phyloP scores from a whole-genome alignment of 2,888 invertebrate species.

The Argyra leucocephala region DNA sequence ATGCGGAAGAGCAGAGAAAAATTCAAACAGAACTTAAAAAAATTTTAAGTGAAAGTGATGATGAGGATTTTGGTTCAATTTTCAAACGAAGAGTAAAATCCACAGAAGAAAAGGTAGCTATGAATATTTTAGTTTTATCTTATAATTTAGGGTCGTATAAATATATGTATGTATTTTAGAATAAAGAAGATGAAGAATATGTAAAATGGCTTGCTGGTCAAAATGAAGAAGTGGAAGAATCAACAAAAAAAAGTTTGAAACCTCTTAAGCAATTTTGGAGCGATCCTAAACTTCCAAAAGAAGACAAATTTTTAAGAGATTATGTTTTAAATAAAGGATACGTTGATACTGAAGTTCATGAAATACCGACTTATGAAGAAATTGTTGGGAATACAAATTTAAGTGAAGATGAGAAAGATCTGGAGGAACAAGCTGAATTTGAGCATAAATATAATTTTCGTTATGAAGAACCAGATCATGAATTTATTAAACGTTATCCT shows the following conservation, averaged over 20 bases:
- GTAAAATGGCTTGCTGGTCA: conserved; percentile 74
- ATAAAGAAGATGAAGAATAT: conserved; percentile 52
- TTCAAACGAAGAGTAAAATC: conserved; percentile 50
- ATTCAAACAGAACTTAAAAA: conserved; percentile 56
- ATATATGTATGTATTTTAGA: conserved; percentile 25
- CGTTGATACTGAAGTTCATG: conserved; percentile 44
- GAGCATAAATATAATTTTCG: conserved; percentile 93
- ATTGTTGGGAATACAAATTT: conserved; percentile 52
- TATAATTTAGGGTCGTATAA: too few species aligned
- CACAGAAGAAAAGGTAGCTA: conserved; percentile 43
- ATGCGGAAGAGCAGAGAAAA: conserved; percentile 57
- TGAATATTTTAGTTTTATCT: conserved; percentile 14
- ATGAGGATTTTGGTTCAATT: conserved; percentile 49
- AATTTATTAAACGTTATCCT: conserved; percentile 86
- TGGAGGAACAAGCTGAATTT: conserved; percentile 79
- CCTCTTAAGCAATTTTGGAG: conserved; percentile 77
- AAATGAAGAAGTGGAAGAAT: conserved; percentile 51
- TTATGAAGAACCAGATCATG: conserved; percentile 91
- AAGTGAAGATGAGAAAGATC: conserved; percentile 68
- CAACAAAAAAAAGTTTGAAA: conserved; percentile 56
- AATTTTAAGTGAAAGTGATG: conserved; percentile 44
- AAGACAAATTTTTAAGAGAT: conserved; percentile 84
- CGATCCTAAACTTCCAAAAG: conserved; percentile 67
- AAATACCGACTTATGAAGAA: conserved; percentile 56
- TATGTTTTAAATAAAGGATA: conserved; percentile 79